phyloP scores from a whole-genome alignment of 2,888 invertebrate genomes.

The Rotaria magnacalcarata region DNA sequence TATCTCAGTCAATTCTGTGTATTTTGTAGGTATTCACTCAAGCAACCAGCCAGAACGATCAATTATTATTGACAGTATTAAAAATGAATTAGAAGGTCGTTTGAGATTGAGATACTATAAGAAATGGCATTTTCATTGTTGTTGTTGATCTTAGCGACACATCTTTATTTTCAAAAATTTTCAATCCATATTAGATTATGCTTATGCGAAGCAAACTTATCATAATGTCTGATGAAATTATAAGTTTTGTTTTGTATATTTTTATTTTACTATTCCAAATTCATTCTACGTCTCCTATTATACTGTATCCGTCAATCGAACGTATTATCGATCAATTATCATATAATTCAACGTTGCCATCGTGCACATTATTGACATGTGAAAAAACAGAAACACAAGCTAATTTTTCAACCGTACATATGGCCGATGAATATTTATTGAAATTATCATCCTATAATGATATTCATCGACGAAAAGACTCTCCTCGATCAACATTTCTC shows the following conservation, averaged over 20 bases:
- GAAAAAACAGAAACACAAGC: not conserved
- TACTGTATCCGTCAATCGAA: conserved; percentile 4
- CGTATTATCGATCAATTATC: conserved; percentile 21
- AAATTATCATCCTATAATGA: not conserved
- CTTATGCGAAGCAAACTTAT: not conserved
- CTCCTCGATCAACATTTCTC: not conserved
- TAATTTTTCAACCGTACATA: not conserved
- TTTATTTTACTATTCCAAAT: not conserved
- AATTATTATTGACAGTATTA: not conserved
- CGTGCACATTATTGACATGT: not conserved
- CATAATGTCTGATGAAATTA: not conserved
- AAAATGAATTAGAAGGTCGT: not conserved
- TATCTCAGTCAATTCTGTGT: not conserved
- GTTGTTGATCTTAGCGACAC: not conserved
- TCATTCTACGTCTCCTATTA: not conserved
- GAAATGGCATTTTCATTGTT: not conserved
- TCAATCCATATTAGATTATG: too few relatives aligned
- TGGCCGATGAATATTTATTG: not conserved
- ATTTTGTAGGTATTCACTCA: not conserved
- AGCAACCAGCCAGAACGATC: not conserved
- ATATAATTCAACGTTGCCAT: conserved; percentile 2
- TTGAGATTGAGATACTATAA: not conserved
- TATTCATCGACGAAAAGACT: not conserved
- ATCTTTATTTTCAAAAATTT: not conserved
- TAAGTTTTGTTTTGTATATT: not conserved